These are phyloP conservation scores for Astropecten irregularis DNA, from an alignment of 53 echinoderm and acorn worm genomes.

Conservation along the genomic window DNA sequence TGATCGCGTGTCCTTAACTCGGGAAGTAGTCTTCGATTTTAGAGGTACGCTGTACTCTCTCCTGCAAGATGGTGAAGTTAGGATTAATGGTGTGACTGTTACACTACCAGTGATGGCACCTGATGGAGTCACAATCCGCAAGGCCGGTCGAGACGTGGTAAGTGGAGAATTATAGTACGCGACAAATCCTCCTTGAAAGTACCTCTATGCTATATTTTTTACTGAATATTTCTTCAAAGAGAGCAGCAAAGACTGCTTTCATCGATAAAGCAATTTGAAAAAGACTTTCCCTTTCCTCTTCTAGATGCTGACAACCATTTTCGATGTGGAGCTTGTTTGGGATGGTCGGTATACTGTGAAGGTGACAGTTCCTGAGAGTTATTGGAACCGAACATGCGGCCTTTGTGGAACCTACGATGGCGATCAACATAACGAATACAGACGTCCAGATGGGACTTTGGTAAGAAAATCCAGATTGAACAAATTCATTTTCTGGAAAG, in stretches of 20 bases:
- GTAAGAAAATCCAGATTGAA: no score
- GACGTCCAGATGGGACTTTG: constrained; percentile 39
- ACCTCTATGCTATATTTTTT: no score
- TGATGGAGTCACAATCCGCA: constrained; percentile 56
- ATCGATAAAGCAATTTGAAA: no score
- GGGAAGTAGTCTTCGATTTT: constrained; percentile 54
- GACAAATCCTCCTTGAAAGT: no score
- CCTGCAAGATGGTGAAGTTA: constrained; percentile 30
- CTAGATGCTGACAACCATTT: constrained; percentile 49
- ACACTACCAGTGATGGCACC: constrained; percentile 58
- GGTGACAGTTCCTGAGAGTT: constrained; percentile 40
- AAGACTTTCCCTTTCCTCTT: neutral
- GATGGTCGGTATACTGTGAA: constrained; percentile 37
- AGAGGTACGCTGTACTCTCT: constrained; percentile 39
- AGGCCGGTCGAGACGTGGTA: constrained; percentile 65
- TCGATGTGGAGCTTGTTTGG: constrained; percentile 47
- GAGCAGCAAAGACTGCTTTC: no score
- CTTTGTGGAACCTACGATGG: constrained; percentile 74
- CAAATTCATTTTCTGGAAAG: no score
- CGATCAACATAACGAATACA: constrained; percentile 55
- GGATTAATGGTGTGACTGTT: constrained; percentile 62
- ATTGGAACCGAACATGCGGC: constrained; percentile 69
- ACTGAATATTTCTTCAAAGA: no score
- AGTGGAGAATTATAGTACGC: constrained; percentile 7
- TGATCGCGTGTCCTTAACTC: constrained; percentile 57